phyloP scores from a whole-genome alignment of 2,113 vertebrate genomes.

The Poeciliopsis turrubarensis region DNA sequence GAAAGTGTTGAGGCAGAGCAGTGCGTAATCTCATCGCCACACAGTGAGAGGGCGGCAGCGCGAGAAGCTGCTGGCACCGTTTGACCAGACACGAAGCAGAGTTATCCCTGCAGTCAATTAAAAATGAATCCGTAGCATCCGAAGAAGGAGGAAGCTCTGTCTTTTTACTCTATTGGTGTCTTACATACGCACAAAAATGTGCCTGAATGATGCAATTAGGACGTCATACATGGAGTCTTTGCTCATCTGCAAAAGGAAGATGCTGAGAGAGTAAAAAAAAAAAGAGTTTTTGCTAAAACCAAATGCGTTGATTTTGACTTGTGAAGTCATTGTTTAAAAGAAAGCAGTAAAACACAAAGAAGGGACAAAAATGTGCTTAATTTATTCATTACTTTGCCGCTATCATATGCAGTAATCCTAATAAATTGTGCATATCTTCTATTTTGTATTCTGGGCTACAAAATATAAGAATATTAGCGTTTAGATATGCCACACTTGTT shows the following conservation, averaged over 20 bases:
- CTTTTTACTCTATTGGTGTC: slow-evolving; percentile 9
- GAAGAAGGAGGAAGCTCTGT: background rate
- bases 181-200: slow-evolving; percentile 4
- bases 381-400: background rate
- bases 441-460: background rate
- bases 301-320: background rate
- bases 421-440: background rate
- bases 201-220: slow-evolving; percentile 6
- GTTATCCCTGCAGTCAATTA: slow-evolving; percentile 49
- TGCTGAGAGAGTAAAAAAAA: background rate
- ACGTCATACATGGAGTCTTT: background rate
- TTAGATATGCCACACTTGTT: background rate
- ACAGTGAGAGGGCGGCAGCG: slow-evolving; percentile 50
- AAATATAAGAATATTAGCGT: background rate
- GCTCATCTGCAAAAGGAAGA: background rate
- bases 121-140: slow-evolving; percentile 21
- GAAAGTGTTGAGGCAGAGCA: slow-evolving; percentile 32
- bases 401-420: no score
- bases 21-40: slow-evolving; percentile 43
- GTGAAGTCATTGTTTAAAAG: background rate
- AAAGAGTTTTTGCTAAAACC: background rate
- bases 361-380: background rate
- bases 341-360: background rate
- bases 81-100: slow-evolving; percentile 50
- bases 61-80: slow-evolving; percentile 56